Conservation (phyloP, 2,797 vertebrate species). For the Sorex maritimensis region DNA sequence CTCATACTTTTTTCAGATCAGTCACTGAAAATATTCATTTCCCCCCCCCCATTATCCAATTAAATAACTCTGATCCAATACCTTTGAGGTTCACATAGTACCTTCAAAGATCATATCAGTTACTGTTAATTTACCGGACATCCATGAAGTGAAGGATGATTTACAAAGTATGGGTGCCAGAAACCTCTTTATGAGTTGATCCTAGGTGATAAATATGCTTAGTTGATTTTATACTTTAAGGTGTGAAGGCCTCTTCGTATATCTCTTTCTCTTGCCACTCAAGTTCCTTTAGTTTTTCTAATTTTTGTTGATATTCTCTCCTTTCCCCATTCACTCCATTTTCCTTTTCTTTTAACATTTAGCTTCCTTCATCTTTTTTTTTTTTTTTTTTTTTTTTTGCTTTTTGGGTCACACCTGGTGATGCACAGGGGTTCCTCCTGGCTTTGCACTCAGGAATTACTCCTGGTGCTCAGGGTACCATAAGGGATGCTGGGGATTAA, state of each 20-base stretch:
- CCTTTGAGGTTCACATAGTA: conserved; percentile 22
- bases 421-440: too few relatives aligned
- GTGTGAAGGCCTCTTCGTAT: neutral
- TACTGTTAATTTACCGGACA: neutral
- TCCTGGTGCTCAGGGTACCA: too few relatives aligned
- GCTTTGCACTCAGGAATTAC: too few relatives aligned
- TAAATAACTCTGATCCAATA: conserved; percentile 7
- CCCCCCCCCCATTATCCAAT: neutral
- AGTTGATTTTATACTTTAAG: neutral
- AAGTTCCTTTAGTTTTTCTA: neutral
- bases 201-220: neutral
- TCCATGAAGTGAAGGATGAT: neutral
- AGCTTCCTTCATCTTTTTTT: neutral
- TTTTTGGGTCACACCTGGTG: too few relatives aligned
- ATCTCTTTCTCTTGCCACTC: neutral
- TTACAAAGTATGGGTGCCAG: neutral
- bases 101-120: neutral
- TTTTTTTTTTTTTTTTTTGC: too few relatives aligned
- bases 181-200: neutral
- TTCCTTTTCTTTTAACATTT: neutral
- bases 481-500: too few relatives aligned
- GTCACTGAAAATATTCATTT: neutral
- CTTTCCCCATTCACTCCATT: neutral
- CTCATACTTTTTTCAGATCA: conserved; percentile 36
- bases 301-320: conserved; percentile 46